A percentile compares a stretch with the other conserved stretches of the same genome.
Evolutionary conservation across 2,797 vertebrate genomes (phyloP).

Genomic region (Takifugu rubripes): DNA sequence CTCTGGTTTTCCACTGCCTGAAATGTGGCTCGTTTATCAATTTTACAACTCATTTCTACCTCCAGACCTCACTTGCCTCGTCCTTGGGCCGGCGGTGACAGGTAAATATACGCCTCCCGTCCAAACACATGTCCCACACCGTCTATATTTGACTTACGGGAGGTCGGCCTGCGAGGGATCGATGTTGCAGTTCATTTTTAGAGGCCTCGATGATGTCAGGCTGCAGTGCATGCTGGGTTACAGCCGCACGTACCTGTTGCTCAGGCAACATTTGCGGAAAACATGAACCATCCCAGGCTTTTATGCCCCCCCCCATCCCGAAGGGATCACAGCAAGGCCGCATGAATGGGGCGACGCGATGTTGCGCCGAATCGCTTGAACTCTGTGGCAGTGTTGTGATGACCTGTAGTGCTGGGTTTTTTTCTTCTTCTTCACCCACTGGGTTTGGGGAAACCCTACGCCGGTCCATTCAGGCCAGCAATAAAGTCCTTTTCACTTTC

Average conservation of each 20-base stretch:
- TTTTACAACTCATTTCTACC: slow-evolving; percentile 70
- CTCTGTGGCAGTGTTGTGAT: slow-evolving; percentile 57
- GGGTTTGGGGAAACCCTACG: slow-evolving; percentile 68
- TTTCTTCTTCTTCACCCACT: slow-evolving; percentile 35
- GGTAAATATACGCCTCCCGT: slow-evolving; percentile 71
- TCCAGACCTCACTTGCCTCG: slow-evolving; percentile 51
- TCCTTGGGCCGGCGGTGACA: slow-evolving; percentile 62
- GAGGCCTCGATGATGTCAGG: slow-evolving; percentile 63
- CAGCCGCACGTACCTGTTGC: slow-evolving; percentile 54
- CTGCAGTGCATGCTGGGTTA: slow-evolving; percentile 43
- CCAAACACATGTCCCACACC: slow-evolving; percentile 59
- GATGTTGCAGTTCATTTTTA: slow-evolving; percentile 64
- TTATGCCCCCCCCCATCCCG: slow-evolving; percentile 28
- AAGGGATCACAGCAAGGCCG: slow-evolving; percentile 51
- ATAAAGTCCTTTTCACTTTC: slow-evolving; percentile 76
- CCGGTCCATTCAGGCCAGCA: slow-evolving; percentile 71
- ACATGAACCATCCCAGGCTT: not conserved
- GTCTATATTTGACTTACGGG: slow-evolving; percentile 61
- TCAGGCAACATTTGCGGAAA: slow-evolving; percentile 8
- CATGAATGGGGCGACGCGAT: slow-evolving; percentile 63
- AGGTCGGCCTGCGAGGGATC: slow-evolving; percentile 57
- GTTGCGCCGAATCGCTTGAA: slow-evolving; percentile 71
- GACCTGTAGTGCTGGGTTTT: slow-evolving; percentile 58
- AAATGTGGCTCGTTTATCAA: slow-evolving; percentile 62
- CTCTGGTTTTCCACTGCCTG: slow-evolving; percentile 45